phyloP scores from a whole-genome alignment of 2,888 invertebrate species.

The Phymatocera aterrima region DNA sequence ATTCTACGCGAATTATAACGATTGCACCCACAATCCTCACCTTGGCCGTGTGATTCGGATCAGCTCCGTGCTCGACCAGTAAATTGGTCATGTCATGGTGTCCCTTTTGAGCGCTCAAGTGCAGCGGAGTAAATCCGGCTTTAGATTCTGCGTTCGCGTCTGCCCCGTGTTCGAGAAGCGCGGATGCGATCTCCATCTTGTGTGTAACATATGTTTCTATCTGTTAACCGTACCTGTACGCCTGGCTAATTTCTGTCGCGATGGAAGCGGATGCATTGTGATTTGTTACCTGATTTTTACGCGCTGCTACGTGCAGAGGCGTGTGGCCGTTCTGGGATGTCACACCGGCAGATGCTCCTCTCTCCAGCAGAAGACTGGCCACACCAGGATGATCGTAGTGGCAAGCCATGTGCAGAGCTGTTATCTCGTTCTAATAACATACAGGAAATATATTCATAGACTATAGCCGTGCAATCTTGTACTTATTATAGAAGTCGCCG shows the following conservation, averaged over 20 bases:
- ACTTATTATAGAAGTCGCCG: too few relatives aligned
- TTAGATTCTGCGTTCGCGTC: conserved; percentile 95
- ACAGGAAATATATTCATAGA: background rate
- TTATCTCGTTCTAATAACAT: conserved; percentile 86
- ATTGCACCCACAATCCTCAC: conserved; percentile 52
- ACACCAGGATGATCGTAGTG: conserved; percentile 97
- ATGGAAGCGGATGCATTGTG: background rate
- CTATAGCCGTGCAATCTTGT: background rate
- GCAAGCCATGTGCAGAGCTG: conserved; percentile 96
- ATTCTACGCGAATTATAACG: background rate
- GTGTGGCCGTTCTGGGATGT: conserved; percentile 99
- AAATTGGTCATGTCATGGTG: conserved; percentile 96
- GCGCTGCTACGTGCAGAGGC: conserved; percentile 97
- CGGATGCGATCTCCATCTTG: conserved; percentile 94
- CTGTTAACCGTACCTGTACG: too few relatives aligned
- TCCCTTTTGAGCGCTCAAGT: conserved; percentile 96
- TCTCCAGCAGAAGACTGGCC: conserved; percentile 91
- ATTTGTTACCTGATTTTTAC: conserved; percentile 89
- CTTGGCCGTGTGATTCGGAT: conserved; percentile 90
- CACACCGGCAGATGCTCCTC: conserved; percentile 95
- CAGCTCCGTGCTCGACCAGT: conserved; percentile 92
- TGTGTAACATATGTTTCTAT: background rate
- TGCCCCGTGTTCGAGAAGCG: conserved; percentile 94
- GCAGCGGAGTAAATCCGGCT: conserved; percentile 96
- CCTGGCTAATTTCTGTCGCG: too few relatives aligned